Conservation (phyloP, 2,113 vertebrate species). For the Sinosuthora webbiana region DNA sequence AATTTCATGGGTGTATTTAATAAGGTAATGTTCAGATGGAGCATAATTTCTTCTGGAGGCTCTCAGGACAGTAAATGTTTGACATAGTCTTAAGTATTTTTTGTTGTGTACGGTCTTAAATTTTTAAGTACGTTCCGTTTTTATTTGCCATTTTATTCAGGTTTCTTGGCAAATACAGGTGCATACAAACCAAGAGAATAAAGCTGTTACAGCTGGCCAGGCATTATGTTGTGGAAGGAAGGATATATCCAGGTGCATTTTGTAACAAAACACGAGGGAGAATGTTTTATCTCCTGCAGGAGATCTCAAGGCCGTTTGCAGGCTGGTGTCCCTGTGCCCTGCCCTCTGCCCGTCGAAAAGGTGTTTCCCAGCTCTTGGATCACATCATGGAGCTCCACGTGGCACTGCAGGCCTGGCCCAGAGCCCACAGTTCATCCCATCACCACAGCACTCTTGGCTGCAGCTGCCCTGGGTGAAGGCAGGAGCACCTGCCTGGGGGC, state of each 20-base stretch:
- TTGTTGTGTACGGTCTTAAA: background rate
- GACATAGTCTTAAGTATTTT: background rate
- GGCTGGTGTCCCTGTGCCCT: background rate
- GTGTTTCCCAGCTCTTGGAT: background rate
- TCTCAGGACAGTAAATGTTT: background rate
- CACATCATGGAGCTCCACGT: background rate
- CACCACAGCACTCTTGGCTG: background rate
- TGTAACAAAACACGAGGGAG: background rate
- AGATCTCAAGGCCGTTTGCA: background rate
- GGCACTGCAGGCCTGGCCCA: background rate
- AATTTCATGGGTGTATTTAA: background rate
- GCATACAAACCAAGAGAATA: background rate
- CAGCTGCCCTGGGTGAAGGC: background rate
- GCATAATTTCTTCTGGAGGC: background rate
- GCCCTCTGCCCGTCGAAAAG: accelerated
- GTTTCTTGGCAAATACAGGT: background rate
- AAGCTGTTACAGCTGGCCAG: background rate
- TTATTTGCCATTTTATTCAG: background rate
- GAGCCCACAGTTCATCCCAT: background rate
- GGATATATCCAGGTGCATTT: background rate
- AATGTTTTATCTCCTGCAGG: background rate
- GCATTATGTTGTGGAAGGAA: background rate
- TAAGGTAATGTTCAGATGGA: background rate
- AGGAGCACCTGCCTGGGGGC: background rate
- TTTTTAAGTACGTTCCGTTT: background rate